phyloP scores from a whole-genome alignment of 30 jellyfish, hydroid and myxozoan species.

The Clytia hemisphaerica region DNA sequence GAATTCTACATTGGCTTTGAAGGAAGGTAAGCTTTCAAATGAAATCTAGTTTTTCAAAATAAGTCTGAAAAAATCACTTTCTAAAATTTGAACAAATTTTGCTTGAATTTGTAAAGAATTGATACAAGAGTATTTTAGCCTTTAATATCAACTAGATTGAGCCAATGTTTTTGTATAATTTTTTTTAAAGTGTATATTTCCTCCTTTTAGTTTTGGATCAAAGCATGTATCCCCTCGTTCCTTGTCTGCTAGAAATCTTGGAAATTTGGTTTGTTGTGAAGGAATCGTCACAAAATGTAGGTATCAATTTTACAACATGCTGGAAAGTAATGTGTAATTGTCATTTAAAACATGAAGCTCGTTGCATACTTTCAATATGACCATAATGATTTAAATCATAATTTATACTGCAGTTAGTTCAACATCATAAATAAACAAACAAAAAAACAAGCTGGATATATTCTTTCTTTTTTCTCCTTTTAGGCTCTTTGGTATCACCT shows the following conservation, averaged over 20 bases:
- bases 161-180: background rate
- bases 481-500: conserved; percentile 88
- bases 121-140: background rate
- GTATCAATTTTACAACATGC: background rate
- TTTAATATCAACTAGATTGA: background rate
- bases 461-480: background rate
- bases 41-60: too few relatives aligned
- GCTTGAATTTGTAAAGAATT: background rate
- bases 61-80: too few relatives aligned
- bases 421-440: too few relatives aligned
- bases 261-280: conserved; percentile 95
- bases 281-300: conserved; percentile 97
- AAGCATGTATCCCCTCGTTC: conserved; percentile 97
- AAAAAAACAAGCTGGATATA: too few relatives aligned
- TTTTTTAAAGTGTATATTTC: background rate
- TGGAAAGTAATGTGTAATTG: too few relatives aligned
- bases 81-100: too few relatives aligned
- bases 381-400: too few relatives aligned
- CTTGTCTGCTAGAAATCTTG: conserved; percentile 72
- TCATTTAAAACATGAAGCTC: too few relatives aligned
- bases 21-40: conserved; percentile 63
- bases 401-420: too few relatives aligned
- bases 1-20: conserved; percentile 89
- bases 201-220: conserved; percentile 72
- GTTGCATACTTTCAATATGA: too few relatives aligned